Evolutionary conservation across 2,888 invertebrate species (phyloP).

Genomic region (Cryptophagus acutangulus): DNA sequence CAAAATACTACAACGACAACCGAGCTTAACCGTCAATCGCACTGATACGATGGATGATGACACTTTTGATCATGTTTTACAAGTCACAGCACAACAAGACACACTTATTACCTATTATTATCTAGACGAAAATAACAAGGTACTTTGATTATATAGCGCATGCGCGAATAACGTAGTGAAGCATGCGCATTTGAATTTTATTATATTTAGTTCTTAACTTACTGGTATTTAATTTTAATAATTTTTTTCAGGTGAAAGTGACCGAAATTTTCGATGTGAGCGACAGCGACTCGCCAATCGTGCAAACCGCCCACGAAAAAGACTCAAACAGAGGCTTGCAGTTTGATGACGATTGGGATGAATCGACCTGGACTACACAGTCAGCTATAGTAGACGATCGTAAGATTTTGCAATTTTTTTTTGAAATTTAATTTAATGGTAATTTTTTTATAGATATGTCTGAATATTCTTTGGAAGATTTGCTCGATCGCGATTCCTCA

Average conservation of each 20-base stretch:
- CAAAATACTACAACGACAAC: conserved; percentile 41
- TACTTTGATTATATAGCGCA: too few relatives aligned
- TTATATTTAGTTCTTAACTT: conserved; percentile 5
- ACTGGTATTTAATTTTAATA: too few relatives aligned
- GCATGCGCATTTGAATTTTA: neutral
- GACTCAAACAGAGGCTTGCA: conserved; percentile 60
- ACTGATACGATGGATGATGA: conserved; percentile 51
- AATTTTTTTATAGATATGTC: conserved; percentile 48
- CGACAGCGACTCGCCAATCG: conserved; percentile 63
- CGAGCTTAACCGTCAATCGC: conserved; percentile 43
- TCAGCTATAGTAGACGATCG: conserved; percentile 25
- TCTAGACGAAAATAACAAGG: conserved; percentile 80
- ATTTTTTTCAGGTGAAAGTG: conserved; percentile 64
- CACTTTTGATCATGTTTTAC: conserved; percentile 66
- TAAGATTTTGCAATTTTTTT: too few relatives aligned
- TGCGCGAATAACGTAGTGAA: conserved; percentile 2
- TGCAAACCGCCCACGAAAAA: conserved; percentile 58
- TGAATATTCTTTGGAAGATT: conserved; percentile 53
- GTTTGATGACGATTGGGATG: conserved; percentile 62
- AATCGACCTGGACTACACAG: conserved; percentile 38
- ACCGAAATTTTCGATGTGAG: conserved; percentile 88
- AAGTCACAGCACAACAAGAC: conserved; percentile 80
- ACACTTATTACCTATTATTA: conserved; percentile 89
- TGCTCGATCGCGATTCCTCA: conserved; percentile 50
- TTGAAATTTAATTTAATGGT: too few relatives aligned